Evolutionary conservation across 2,888 invertebrate species (phyloP), one percentile per base, ranked within the genome.

Genomic region (Ditula angustiorana): DNA sequence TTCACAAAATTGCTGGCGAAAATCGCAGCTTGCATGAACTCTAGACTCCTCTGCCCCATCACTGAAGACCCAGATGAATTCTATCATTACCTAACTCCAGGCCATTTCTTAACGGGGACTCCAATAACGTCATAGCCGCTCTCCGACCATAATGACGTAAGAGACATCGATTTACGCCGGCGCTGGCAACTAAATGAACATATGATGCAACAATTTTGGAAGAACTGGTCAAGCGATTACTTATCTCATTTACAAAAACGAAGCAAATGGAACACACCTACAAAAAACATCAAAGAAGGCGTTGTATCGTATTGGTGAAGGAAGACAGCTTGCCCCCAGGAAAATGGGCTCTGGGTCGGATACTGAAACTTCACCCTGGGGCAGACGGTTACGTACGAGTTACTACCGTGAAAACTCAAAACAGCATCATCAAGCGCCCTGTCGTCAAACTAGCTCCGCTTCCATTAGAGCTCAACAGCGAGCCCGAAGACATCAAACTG

Each of bases 1-100:
- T 56, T 63, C 7, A 30, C 52, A 0, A 72, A 69, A 2, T 21
- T 71, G 1, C 37, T 71, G 7, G 7, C 66, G 3, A 65, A 74
- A 61, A 63, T 72, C 13, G 69, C 71, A 64, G 69, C 67, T 7
- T 69, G 69, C 55, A 26, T 72, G 7, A 70, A 71, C 37, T 70
- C 70, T 1, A 59, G 71, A 11, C 71, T 70, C 0, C 49, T 74
- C 5, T 70, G 60, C n/a, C 56, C 68, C 0, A 57, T 74, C 3
- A 67, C 70, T 4, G 69, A 72, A 66, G 67, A 71, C 33, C 67
- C 69, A 0, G 70, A 71, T 1, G 72, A 74, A 1, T 68, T 70
- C 13, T 61, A 65, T 4, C 56, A 67, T 10, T 68, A 11, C 10
- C 28, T 75, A 1, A 73, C 72, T 1, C 74, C 75, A 2, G 73